Base-by-base conservation (phyloP, 2,888 invertebrate genomes). In the Molanna angustata region DNA sequence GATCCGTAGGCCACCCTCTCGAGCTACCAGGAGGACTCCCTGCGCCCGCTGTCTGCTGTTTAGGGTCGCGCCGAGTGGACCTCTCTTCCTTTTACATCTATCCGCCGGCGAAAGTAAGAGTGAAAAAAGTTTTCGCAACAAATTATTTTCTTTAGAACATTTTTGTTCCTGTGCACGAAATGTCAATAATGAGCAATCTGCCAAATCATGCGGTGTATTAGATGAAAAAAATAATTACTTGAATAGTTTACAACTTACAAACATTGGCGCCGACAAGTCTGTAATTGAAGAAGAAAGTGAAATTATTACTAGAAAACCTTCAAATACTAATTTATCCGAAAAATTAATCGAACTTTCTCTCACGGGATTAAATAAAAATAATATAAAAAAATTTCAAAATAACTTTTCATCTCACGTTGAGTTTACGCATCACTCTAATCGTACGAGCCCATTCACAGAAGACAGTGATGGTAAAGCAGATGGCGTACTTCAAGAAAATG, bases 1-100 rank as follows among this genome's bases (percentile, higher is more conserved):
- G 18, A 71, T 0, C 74, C 72, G 60, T 73, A 72, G 37, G 73
- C 67, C 52, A 2, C 69, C 70, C 68, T 65, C 66, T 67, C 67
- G 66, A 67, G 66, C 66, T 65, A 59, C 59, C 64, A 62, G 66
- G 65, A 64, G 65, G 64, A 60, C 58, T 59, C 63, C 61, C 60
- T 64, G 64, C 63, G 62, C 64, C 63, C 66, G 65, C 63, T 66
- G 65, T 66, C 64, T 66, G 63, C 66, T 63, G 66, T 66, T 65
- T 61, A 59, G 61, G 63, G 59, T 62, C 62, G 64, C 62, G 62
- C 59, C 51, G 58, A 54, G 49, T 33, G 45, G 49, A 43, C 49
- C 49, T 40, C 57, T 57, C 60, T 50, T 60, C 57, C 54, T 60
- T 60, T 56, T 53, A 55, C 49, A 60, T 16, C 37, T 49, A 14